phyloP scores from a whole-genome alignment of 2,888 invertebrate genomes.

The Leptopilina myrica region DNA sequence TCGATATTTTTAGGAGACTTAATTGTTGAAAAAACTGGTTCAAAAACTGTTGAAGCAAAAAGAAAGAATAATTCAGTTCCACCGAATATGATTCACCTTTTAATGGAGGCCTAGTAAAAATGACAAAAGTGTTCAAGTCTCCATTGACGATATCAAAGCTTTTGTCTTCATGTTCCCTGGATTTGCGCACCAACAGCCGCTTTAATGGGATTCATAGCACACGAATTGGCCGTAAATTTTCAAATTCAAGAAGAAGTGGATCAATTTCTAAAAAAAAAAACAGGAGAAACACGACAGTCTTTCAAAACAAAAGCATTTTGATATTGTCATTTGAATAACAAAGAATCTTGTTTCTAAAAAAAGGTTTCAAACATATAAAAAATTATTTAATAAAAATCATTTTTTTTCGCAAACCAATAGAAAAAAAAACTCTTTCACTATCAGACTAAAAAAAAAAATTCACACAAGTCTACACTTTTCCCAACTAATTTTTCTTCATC shows the following conservation, averaged over 20 bases:
- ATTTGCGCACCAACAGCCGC: slow-evolving; percentile 66
- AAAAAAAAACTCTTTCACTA: too few species aligned
- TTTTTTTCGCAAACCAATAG: too few species aligned
- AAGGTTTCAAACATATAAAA: not conserved
- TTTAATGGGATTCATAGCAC: slow-evolving; percentile 62
- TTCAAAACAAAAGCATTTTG: slow-evolving; percentile 64
- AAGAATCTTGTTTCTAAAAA: not conserved
- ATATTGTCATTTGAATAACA: slow-evolving; percentile 62
- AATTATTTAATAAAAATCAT: too few species aligned
- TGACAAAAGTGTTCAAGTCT: slow-evolving; percentile 49
- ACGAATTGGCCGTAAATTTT: slow-evolving; percentile 70
- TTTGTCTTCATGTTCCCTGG: slow-evolving; percentile 70
- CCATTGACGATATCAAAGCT: slow-evolving; percentile 74
- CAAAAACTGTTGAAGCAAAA: slow-evolving; percentile 55
- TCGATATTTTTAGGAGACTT: slow-evolving; percentile 54
- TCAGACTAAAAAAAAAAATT: not conserved
- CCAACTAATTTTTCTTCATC: not conserved
- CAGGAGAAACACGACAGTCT: slow-evolving; percentile 64
- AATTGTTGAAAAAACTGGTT: slow-evolving; percentile 48
- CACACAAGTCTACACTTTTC: not conserved
- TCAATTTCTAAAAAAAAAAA: slow-evolving; percentile 60
- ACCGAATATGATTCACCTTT: slow-evolving; percentile 80
- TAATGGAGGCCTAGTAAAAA: slow-evolving; percentile 76
- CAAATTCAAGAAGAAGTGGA: slow-evolving; percentile 76
- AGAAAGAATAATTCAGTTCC: slow-evolving; percentile 66